Evolutionary conservation across 2,888 invertebrate species (phyloP), one percentile per base, ranked within the genome.

Genomic region (Morpho helenor): DNA sequence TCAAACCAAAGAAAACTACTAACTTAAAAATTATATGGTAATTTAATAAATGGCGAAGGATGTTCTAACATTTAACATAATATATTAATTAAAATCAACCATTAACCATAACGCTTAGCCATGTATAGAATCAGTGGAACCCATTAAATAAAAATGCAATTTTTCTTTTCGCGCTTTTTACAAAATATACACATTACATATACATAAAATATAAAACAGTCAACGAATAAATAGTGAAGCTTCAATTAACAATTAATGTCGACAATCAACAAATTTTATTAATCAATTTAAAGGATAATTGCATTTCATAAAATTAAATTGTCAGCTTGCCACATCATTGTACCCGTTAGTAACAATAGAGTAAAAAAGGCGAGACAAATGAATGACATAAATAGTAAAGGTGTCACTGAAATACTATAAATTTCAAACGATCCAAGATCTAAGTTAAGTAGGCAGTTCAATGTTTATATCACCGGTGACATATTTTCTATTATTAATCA

Each of bases 401-500:
- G 54, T 59, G 55, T 57, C 31, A 59, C 55, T 43, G 59, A 52
- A 59, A 51, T 8, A 46, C 44, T 57, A 60, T 57, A 56, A 55
- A 60, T 60, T 54, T 52, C 47, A 47, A 48, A 7, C 54, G 47
- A 54, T 49, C 54, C 41, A 23, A 48, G 43, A 48, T 39, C 42
- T 16, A 49, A 52, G 49, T 52, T 44, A 49, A 57, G 47, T 57
- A 56, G 52, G 49, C 49, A 45, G 40, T 46, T 61, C 63, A 63
- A 60, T 62, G 57, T 62, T 62, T 60, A 56, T 65, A 62, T 49
- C 54, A 59, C 53, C 49, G 51, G 56, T 63, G 61, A 61, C 63
- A 59, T 63, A 60, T 59, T 63, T 63, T 60, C 56, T 58, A 59
- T 57, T 63, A 65, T 61, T 62, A 62, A 63, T 63, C 62, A 62